Conservation (phyloP, 1,140 invertebrate species). For the Cyclina sinensis region DNA sequence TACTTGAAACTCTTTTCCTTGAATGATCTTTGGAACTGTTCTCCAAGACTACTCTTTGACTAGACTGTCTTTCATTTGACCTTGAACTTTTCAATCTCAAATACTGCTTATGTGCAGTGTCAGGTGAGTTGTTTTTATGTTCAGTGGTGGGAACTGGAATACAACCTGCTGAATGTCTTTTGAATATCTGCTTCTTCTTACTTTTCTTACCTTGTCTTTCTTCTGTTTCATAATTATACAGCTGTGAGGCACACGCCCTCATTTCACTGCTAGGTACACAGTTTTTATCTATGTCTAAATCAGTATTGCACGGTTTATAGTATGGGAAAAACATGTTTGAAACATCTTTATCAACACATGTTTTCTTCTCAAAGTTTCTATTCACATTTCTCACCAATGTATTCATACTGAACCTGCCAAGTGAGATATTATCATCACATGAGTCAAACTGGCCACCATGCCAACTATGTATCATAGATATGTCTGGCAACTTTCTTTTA, state of each 20-base stretch:
- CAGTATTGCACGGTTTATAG: constrained; percentile 37
- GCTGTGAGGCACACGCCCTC: constrained; percentile 56
- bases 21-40: constrained; percentile 11
- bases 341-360: constrained; percentile 53
- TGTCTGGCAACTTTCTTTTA: constrained; percentile 15
- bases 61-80: constrained; percentile 12
- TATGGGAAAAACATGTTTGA: constrained; percentile 56
- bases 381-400: constrained; percentile 56
- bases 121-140: not conserved
- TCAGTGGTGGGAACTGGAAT: not conserved
- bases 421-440: constrained; percentile 53
- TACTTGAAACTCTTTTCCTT: constrained; percentile 18
- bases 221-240: constrained; percentile 58
- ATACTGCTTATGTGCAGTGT: constrained; percentile 8
- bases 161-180: constrained; percentile 57
- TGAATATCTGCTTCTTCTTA: constrained; percentile 44
- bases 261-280: constrained; percentile 61
- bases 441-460: constrained; percentile 49
- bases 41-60: not conserved
- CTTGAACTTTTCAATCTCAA: constrained; percentile 31
- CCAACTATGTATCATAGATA: constrained; percentile 62
- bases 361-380: constrained; percentile 59
- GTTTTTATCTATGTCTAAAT: constrained; percentile 4
- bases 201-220: constrained; percentile 38
- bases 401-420: constrained; percentile 30